Conservation (phyloP, 37 sponge, comb jelly and placozoan species). For the Bolinopsis microptera region DNA sequence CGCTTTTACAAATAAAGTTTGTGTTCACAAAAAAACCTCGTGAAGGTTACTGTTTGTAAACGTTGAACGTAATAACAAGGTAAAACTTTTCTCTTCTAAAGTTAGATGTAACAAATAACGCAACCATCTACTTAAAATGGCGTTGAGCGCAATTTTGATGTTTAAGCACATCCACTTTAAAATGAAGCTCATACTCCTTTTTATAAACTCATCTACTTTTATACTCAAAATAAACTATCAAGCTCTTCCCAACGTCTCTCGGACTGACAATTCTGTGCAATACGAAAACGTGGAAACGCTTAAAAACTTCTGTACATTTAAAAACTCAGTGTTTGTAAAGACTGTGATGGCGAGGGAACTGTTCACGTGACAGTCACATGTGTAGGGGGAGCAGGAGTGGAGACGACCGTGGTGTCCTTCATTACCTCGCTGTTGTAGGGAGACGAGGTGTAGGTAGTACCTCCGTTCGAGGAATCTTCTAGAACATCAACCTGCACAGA, state of each 20-base stretch:
- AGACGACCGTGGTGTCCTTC: background rate
- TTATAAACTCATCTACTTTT: background rate
- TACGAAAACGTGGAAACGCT: background rate
- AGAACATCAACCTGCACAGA: slow-evolving; percentile 19
- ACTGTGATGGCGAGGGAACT: background rate
- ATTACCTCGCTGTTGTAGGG: background rate
- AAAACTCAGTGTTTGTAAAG: background rate
- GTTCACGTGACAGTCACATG: slow-evolving; percentile 54
- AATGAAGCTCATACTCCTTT: too few relatives aligned
- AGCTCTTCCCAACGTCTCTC: background rate
- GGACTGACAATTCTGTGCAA: background rate
- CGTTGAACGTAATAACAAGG: too few relatives aligned
- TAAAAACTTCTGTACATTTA: slow-evolving; percentile 61
- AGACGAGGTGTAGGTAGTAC: background rate
- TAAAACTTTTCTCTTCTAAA: too few relatives aligned
- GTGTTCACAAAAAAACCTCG: too few relatives aligned
- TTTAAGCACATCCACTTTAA: too few relatives aligned
- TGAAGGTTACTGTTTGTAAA: too few relatives aligned
- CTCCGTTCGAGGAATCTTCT: slow-evolving; percentile 7
- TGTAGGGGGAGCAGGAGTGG: background rate
- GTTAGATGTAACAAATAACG: too few relatives aligned
- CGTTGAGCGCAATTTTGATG: too few relatives aligned
- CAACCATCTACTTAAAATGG: too few relatives aligned
- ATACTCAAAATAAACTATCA: background rate
- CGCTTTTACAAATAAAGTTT: too few relatives aligned